Conservation (phyloP, 2,888 invertebrate genomes). For the Cheilosia pagana region DNA sequence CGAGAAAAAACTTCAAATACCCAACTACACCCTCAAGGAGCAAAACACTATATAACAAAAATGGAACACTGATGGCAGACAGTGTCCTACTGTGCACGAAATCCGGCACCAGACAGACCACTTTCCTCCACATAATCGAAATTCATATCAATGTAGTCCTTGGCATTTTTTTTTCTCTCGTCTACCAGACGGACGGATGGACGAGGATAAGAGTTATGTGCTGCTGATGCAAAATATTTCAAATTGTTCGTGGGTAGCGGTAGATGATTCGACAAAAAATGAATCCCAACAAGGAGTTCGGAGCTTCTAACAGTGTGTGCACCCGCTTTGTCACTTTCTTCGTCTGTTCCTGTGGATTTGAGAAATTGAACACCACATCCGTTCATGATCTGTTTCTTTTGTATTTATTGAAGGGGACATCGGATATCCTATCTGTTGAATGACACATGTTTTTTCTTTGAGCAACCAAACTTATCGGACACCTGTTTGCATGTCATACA, state of each 20-base stretch:
- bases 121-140: slow-evolving; percentile 15
- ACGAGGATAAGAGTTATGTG: neutral
- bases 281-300: slow-evolving; percentile 9
- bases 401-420: neutral
- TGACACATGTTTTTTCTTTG: neutral
- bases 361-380: slow-evolving; percentile 45
- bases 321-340: slow-evolving; percentile 4
- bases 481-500: neutral
- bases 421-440: slow-evolving; percentile 8
- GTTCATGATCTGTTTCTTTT: slow-evolving; percentile 1
- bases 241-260: neutral
- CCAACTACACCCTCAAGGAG: too few species aligned
- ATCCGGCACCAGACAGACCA: slow-evolving; percentile 5
- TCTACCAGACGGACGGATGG: neutral
- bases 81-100: slow-evolving; percentile 5
- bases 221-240: slow-evolving; percentile 19
- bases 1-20: too few species aligned
- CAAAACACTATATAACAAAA: too few species aligned
- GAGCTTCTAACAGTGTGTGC: neutral
- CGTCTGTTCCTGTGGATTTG: neutral
- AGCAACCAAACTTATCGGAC: slow-evolving; percentile 10
- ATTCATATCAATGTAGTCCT: slow-evolving; percentile 4
- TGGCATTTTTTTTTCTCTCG: neutral
- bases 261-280: neutral
- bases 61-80: too few species aligned